These are phyloP conservation scores for Alosa alosa DNA, from an alignment of 2,113 vertebrate genomes.

Conservation along the genomic window DNA sequence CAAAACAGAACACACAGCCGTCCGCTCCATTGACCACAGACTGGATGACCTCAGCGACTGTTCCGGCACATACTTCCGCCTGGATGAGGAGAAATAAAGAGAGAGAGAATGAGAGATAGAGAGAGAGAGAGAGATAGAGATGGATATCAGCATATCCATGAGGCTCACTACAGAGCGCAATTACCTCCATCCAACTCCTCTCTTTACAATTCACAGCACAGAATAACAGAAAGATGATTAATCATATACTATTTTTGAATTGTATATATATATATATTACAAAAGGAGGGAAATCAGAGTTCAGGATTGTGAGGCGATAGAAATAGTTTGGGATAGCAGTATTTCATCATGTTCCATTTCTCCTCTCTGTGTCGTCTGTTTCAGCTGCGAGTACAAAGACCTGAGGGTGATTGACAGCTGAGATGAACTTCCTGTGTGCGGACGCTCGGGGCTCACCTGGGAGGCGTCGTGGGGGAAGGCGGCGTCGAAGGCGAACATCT, in stretches of 20 bases:
- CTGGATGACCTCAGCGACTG: constrained; percentile 97
- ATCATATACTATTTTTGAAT: neutral
- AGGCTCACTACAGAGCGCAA: neutral
- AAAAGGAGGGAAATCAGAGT: neutral
- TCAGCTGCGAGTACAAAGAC: neutral
- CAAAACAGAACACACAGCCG: constrained; percentile 98
- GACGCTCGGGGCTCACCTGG: constrained; percentile 75
- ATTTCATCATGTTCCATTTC: neutral
- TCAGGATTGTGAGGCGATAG: neutral
- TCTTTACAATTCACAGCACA: neutral
- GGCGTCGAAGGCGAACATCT: constrained; percentile 97
- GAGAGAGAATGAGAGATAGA: neutral
- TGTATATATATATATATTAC: neutral
- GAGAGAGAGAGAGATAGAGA: neutral
- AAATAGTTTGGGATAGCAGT: neutral
- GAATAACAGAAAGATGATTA: neutral
- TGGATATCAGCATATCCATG: neutral
- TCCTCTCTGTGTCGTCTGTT: neutral
- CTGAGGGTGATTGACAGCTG: constrained; percentile 4
- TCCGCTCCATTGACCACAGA: constrained; percentile 98
- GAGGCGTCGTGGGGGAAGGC: constrained; percentile 95
- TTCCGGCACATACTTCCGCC: constrained; percentile 96
- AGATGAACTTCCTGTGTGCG: neutral
- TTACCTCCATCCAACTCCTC: neutral
- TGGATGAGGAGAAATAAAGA: constrained; percentile 56